Evolutionary conservation across 2,113 vertebrate species (phyloP).

Genomic region (Eolophus roseicapilla): DNA sequence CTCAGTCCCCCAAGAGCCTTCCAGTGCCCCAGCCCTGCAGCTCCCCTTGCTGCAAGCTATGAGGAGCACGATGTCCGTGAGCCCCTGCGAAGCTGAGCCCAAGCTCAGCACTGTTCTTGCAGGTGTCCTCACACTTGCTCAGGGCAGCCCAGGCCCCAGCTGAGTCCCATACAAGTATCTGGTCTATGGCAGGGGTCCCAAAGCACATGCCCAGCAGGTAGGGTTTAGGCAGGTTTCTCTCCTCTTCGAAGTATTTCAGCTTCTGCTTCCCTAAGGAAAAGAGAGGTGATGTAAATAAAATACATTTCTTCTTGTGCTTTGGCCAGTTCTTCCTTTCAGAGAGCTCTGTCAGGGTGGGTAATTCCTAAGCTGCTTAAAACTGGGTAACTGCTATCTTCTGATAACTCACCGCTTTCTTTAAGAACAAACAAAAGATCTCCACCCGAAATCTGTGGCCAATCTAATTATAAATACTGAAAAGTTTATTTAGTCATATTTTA

Average conservation of each 20-base stretch:
- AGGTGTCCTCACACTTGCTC: accelerated
- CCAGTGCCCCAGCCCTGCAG: background rate
- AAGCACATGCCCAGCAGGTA: accelerated
- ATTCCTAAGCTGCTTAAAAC: background rate
- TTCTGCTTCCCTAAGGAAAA: background rate
- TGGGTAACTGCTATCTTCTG: background rate
- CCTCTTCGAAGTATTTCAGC: background rate
- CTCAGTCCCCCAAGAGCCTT: accelerated
- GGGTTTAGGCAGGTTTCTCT: background rate
- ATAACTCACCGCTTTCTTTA: background rate
- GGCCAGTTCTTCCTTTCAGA: background rate
- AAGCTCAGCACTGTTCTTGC: background rate
- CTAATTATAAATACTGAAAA: background rate
- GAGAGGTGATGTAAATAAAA: background rate
- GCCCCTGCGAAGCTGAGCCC: accelerated
- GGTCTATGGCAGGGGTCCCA: accelerated
- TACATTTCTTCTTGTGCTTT: background rate
- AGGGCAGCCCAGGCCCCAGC: background rate
- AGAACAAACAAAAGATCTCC: background rate
- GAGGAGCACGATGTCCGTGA: accelerated
- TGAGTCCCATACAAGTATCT: accelerated
- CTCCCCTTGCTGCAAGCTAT: background rate
- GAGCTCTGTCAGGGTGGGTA: too few species aligned
- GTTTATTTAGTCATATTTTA: background rate
- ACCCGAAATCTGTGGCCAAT: background rate